Evolutionary conservation across 2,797 vertebrate species (phyloP), one percentile per base, ranked within the genome.

Genomic region (Vultur gryphus): DNA sequence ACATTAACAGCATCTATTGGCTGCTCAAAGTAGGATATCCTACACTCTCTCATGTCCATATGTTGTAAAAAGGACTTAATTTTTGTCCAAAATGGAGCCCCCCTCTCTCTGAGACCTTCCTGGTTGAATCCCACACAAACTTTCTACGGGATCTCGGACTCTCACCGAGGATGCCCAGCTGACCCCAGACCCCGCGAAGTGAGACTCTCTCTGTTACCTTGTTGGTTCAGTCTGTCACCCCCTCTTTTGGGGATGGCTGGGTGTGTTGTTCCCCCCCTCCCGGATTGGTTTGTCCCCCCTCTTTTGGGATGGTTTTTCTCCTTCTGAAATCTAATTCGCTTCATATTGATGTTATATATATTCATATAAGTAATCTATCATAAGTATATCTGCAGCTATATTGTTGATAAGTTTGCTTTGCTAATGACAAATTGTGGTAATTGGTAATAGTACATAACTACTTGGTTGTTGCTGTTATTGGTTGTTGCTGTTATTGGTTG

Each of bases 41-140:
- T 52, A 29, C 0, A 3, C 11, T 8, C 17, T 66, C 21, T 39
- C 17, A 26, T 11, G 25, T 23, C 37, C 0, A 0, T 15, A 28
- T 61, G 6, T 17, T 52, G 39, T 0, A 9, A 19, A 75, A 39
- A 61, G 26, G 2, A 8, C 0, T 1, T 12, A 28, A 7, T 70
- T 83, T 93, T 86, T 52, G 26, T 39, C 9, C 23, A 83, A 31
- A 79, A 80, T 48, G 49, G 58, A 79, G 18, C 10, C 49, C 8
- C 8, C n/a, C 16, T 39, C 29, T 71, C 11, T 70, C 20, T n/a
- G 11, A 9, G 25, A 69, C 13, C 26, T 89, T 75, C 41, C 41
- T 0, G 0, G 13, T 5, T 75, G 29, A 75, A 51, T 43, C 8
- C 23, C 20, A 57, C 31, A 43, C 17, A 61, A 61, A 69, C 46